Evolutionary conservation across 2,797 vertebrate species (phyloP), one percentile per base, ranked within the genome.

Genomic region (Eremophila alpestris): DNA sequence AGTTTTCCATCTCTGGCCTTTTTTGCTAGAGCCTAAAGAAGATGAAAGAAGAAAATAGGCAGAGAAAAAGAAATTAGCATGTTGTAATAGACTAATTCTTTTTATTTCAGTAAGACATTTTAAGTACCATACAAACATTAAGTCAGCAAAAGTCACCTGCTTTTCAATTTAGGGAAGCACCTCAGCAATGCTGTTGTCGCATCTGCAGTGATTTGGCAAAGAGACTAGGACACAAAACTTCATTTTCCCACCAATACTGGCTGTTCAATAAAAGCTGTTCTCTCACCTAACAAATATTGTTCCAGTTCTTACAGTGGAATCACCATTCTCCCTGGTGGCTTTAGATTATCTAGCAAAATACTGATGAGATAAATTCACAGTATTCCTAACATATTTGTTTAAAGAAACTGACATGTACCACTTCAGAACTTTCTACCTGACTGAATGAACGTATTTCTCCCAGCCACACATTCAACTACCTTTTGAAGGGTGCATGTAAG

Each of bases 1-100:
- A 99, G 97, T 92, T 99, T 99, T 83, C 99, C 99, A 96, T 99
- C 99, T 97, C 99, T 98, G 79, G 99, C 99, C 95, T 99, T 99
- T 96, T 99, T 98, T 58, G 99, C 98, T 74, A 99, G 89, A 38
- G 95, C 97, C 99, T 99, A 87, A 41, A 32, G 11, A 92, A 97
- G 84, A 92, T 41, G 2, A 71, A 97, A 87, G n/a, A 22, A 84
- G 26, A 81, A 51, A 34, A 80, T 36, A 90, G 26, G 3, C 32
- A 41, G 7, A 89, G 18, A 77, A 54, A 68, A 15, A 60, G 5
- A 64, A 87, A 41, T 81, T 29, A 30, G 46, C 32, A 19, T 27
- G n/a, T 68, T 56, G 16, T 59, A 78, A 52, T 2, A 93, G 45
- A 46, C 63, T 23, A 62, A 55, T 56, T 74, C 2, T n/a, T 87